Base-by-base conservation (phyloP, 2,888 invertebrate species). In the Allophyes oxyacanthae region DNA sequence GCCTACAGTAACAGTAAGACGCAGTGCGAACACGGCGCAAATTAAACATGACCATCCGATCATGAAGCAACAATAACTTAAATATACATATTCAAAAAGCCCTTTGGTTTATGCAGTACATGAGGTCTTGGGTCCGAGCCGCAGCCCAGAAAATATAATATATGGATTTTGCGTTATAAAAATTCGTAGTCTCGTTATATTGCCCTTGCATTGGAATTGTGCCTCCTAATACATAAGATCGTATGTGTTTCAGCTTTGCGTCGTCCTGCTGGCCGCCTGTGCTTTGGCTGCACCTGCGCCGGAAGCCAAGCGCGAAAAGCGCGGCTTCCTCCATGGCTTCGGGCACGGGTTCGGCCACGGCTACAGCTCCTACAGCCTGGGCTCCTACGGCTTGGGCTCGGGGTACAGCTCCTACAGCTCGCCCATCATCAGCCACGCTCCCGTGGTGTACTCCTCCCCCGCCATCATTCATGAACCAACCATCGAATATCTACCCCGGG, bases 401-500 rank as follows among this genome's bases (percentile, higher is more conserved):
- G 10, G 8, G 28, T 28, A 36, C 32, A 32, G 42, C 46, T 25
- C 45, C 36, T 55, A 58, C 53, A 63, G 63, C 54, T 50, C 56
- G 41, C 71, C 50, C 37, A 37, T 54, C 45, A 46, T 62, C 41
- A 59, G 66, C 45, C 69, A 61, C 59, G 53, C 60, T 40, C 71
- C 51, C 6, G 11, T 68, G 34, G 55, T 42, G 4, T 28, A 30
- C 41, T 58, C 64, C 13, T 56, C 51, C 26, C 63, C 61, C 41
- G 41, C 64, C 44, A 7, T 78, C 53, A 32, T 68, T 42, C 69
- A 72, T 54, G 80, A 80, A 15, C 79, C 85, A 8, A 64, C 81
- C 7, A 38, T 79, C 26, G 65, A 78, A 45, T 59, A 78, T 36
- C 84, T 84, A 5, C 89, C 88, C 10, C 84, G 80, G 84, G 90